These are phyloP conservation scores for Dasypus novemcinctus DNA, from an alignment of 2,113 vertebrate species.

Conservation along the genomic window DNA sequence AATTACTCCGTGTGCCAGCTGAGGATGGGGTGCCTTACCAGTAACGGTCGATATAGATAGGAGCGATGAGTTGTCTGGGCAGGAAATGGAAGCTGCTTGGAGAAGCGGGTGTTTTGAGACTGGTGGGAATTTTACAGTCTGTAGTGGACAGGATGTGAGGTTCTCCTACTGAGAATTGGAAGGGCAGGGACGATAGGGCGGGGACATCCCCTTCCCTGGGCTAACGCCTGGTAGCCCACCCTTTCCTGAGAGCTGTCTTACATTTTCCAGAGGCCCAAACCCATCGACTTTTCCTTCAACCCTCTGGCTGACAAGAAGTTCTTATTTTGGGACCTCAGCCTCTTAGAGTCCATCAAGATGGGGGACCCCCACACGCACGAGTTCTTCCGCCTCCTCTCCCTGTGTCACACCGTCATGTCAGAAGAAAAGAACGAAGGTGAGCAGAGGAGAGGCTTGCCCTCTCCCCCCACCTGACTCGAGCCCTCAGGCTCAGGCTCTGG, in stretches of 20 bases:
- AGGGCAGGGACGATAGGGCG: neutral
- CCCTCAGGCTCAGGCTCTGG: neutral
- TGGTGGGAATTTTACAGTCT: neutral
- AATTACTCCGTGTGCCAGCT: neutral
- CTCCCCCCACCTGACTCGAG: fast-evolving
- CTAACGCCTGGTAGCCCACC: fast-evolving
- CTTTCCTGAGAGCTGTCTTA: neutral
- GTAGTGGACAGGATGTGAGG: neutral
- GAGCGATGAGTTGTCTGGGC: neutral
- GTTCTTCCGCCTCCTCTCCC: slow-evolving; percentile 94
- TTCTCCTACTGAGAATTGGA: neutral
- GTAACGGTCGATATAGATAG: fast-evolving
- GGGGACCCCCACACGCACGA: slow-evolving; percentile 88
- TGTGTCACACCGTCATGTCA: slow-evolving; percentile 96
- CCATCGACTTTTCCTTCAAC: slow-evolving; percentile 93
- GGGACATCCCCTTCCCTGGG: neutral
- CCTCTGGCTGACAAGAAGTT: slow-evolving; percentile 89
- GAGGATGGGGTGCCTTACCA: fast-evolving
- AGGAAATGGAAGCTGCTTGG: neutral
- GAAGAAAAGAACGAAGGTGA: slow-evolving; percentile 92
- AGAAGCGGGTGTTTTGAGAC: neutral
- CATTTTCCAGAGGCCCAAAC: slow-evolving; percentile 80
- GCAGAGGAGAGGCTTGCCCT: fast-evolving
- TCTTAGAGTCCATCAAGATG: slow-evolving; percentile 90
- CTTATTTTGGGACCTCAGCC: slow-evolving; percentile 90